Conservation (phyloP, 2,113 vertebrate genomes). For the Mustelus asterias region DNA sequence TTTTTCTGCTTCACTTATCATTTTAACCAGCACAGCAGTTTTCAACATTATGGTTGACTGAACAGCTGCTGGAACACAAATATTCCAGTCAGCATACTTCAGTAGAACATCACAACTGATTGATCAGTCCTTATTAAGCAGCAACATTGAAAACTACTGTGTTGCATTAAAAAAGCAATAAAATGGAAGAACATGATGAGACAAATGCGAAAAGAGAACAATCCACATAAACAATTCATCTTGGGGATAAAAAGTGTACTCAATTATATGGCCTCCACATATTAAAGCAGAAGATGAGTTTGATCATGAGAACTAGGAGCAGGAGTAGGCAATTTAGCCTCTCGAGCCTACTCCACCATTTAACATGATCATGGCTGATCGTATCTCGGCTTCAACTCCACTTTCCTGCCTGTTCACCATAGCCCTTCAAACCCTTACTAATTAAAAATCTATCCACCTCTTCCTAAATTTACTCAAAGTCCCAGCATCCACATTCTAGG, state of each 20-base stretch:
- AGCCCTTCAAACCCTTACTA: no score
- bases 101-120: background rate
- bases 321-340: no score
- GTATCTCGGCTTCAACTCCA: no score
- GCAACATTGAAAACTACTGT: background rate
- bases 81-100: background rate
- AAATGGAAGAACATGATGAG: background rate
- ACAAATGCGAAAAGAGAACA: background rate
- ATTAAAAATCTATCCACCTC: no score
- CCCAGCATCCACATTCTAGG: no score
- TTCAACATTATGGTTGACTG: background rate
- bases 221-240: background rate
- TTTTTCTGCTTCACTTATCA: background rate
- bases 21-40: constrained; percentile 12
- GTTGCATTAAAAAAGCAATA: background rate
- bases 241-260: background rate
- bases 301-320: background rate
- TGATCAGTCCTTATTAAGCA: background rate
- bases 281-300: background rate
- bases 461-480: no score
- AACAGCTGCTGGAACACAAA: background rate
- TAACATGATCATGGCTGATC: no score
- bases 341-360: no score
- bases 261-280: background rate
- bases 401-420: no score